Conservation (phyloP, 2,797 vertebrate genomes). For the Cheirogaleus major region DNA sequence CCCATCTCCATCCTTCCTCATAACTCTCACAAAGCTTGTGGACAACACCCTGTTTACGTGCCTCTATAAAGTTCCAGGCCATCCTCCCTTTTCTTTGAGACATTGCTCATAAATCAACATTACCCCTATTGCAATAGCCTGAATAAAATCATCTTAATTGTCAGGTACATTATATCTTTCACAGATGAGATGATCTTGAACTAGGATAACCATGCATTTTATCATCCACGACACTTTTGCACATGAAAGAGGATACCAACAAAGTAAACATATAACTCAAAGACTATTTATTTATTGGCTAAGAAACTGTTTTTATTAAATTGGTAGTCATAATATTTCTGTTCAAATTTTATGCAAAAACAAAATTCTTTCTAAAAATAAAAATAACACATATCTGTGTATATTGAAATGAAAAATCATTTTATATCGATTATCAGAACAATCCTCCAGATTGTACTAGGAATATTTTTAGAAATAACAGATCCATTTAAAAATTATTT, state of each 20-base stretch:
- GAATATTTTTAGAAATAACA: background rate
- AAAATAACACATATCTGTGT: background rate
- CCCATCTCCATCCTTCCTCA: background rate
- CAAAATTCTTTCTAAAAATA: background rate
- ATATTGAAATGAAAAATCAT: background rate
- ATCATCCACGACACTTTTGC: background rate
- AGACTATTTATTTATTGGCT: background rate
- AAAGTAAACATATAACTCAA: background rate
- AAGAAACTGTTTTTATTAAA: background rate
- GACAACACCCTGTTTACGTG: background rate
- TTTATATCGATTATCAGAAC: background rate
- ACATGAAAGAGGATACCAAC: background rate
- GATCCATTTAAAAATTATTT: background rate
- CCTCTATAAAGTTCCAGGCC: background rate
- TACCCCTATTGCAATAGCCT: background rate
- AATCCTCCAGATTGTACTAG: background rate
- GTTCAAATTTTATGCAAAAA: background rate
- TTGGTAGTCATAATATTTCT: background rate
- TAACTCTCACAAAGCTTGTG: background rate
- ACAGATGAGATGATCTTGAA: background rate
- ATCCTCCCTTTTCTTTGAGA: background rate
- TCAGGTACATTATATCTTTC: background rate
- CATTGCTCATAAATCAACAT: background rate
- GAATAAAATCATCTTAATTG: background rate
- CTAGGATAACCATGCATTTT: background rate